Conservation (phyloP, 2,888 invertebrate genomes). For the Hermaeophaga mercurialis region DNA sequence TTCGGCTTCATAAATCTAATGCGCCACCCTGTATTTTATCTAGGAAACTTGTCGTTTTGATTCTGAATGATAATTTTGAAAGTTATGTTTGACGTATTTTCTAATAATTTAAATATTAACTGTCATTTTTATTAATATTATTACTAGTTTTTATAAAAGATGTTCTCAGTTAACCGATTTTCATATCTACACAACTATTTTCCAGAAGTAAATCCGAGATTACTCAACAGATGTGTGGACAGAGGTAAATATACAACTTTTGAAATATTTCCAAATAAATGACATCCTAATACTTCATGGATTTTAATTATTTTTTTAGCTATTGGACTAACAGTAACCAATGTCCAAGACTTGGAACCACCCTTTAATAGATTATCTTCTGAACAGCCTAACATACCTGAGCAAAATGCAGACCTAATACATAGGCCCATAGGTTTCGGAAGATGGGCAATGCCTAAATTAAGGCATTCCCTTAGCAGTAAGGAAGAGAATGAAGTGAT, state of each 20-base stretch:
- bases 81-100: too few species aligned
- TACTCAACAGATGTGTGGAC: slow-evolving; percentile 53
- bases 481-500: slow-evolving; percentile 49
- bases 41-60: too few species aligned
- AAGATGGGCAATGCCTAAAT: slow-evolving; percentile 55
- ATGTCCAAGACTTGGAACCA: slow-evolving; percentile 50
- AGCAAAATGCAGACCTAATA: slow-evolving; percentile 55
- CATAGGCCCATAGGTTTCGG: slow-evolving; percentile 57
- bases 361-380: slow-evolving; percentile 52
- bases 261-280: too few species aligned
- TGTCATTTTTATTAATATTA: not conserved
- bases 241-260: slow-evolving; percentile 32
- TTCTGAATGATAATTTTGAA: too few species aligned
- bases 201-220: slow-evolving; percentile 48
- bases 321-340: slow-evolving; percentile 26
- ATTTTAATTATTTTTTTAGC: slow-evolving; percentile 19
- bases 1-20: too few species aligned
- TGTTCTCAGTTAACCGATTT: slow-evolving; percentile 53
- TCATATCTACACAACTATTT: slow-evolving; percentile 52
- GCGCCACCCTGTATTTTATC: too few species aligned
- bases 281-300: not conserved
- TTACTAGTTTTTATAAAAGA: slow-evolving; percentile 26
- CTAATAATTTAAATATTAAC: slow-evolving; percentile 1
- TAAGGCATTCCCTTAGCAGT: slow-evolving; percentile 55
- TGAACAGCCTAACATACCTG: slow-evolving; percentile 56